Evolutionary conservation across 2,888 invertebrate species (phyloP), one percentile per base, ranked within the genome.

Genomic region (Allygus modestus): DNA sequence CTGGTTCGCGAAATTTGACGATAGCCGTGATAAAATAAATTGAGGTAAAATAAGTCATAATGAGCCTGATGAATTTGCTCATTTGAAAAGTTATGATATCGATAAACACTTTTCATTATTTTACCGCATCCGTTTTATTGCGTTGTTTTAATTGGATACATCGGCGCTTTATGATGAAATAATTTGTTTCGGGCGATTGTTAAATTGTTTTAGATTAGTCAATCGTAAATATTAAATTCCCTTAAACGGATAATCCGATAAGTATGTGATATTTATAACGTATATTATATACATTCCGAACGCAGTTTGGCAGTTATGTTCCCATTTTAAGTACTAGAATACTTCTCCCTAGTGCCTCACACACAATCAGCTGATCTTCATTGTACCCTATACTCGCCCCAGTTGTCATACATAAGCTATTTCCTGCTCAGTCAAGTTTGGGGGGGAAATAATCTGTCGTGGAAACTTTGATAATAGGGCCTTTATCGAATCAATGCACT

Each of bases 71-170:
- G 58, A 58, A 58, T 58, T 54, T 37, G 79, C 37, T 58, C 33
- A 58, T 33, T 79, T 79, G 58, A 79, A 79, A 79, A 79, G 79
- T 79, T 79, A 79, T 77, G 26, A 43, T 73, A 73, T 77, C 31
- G 77, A 46, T 77, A 77, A 77, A 41, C 71, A 71, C 71, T 71
- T 58, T 65, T 71, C 71, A 71, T 71, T 71, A 71, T 71, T 71
- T 71, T 41, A 41, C 20, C 17, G 71, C 7, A 41, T 41, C 41
- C 41, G 71, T 20, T 71, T 71, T 41, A 71, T 41, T 71, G 71
- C 71, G 71, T 71, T 71, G 20, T 41, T 71, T 41, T 71, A 41
- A 71, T 71, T 71, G 37, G 71, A 71, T 71, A 33, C 71, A 71
- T 37, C 41, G 69, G 9, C 17, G 31, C 65, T 65, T 65, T 65